Percentiles rank a stretch among this genome's conserved stretches.
These are phyloP conservation scores for Sebastes aleutianus DNA, from an alignment of 2,797 vertebrate species.

Conservation along the genomic window DNA sequence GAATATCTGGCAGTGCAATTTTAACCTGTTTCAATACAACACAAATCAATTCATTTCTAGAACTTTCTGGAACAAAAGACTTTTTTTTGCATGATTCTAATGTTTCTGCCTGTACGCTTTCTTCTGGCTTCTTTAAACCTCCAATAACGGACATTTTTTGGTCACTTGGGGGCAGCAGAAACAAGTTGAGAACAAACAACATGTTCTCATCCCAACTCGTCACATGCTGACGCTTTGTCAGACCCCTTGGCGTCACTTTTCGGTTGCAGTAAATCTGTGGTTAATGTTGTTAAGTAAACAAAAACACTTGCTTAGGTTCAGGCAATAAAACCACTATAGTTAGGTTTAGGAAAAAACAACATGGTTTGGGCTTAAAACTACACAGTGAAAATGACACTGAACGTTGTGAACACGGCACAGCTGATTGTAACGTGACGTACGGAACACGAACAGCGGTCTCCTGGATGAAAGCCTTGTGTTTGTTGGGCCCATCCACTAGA, in stretches of 20 bases:
- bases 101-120: background rate
- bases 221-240: no score
- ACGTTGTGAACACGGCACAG: background rate
- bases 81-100: background rate
- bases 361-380: background rate
- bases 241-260: no score
- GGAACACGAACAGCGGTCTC: background rate
- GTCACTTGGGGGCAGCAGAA: background rate
- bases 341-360: background rate
- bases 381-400: background rate
- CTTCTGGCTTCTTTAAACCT: background rate
- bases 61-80: background rate
- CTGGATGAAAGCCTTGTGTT: background rate
- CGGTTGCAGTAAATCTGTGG: background rate
- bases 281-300: background rate
- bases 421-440: background rate
- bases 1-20: background rate
- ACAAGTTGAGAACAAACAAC: no score
- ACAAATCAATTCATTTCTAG: background rate
- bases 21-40: background rate
- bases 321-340: background rate
- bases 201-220: no score
- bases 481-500: no score
- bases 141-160: background rate
- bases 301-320: background rate